Conservation (phyloP, 2,113 vertebrate genomes). For the Alethe castanea region DNA sequence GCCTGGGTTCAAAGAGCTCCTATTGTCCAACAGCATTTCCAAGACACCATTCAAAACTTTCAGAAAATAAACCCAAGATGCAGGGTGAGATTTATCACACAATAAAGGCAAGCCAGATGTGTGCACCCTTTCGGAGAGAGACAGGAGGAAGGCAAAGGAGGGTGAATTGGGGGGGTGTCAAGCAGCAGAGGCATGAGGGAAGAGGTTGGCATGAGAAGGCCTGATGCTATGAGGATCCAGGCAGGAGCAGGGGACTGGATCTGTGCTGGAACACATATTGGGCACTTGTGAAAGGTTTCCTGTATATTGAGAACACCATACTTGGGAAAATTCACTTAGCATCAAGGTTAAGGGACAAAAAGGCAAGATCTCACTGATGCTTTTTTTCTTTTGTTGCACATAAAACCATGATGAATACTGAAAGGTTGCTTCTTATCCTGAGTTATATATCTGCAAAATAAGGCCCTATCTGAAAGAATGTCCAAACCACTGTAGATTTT, state of each 20-base stretch:
- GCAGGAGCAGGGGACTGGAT: not conserved
- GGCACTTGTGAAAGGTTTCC: not conserved
- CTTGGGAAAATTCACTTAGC: not conserved
- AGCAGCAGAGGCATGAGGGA: not conserved
- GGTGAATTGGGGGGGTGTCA: not conserved
- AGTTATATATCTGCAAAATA: not conserved
- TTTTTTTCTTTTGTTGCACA: not conserved
- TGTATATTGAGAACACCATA: not conserved
- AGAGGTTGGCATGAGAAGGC: not conserved
- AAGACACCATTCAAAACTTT: slow-evolving; percentile 62
- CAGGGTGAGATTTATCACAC: slow-evolving; percentile 62
- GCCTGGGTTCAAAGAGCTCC: slow-evolving; percentile 48
- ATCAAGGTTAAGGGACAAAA: not conserved
- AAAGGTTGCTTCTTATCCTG: not conserved
- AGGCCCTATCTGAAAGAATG: not conserved
- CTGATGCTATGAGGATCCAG: not conserved
- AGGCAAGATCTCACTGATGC: not conserved
- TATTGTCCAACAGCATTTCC: slow-evolving; percentile 60
- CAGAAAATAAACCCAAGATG: slow-evolving; percentile 65
- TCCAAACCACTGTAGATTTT: slow-evolving; percentile 1
- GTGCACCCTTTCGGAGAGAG: not conserved
- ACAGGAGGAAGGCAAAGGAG: not conserved
- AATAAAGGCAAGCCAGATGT: slow-evolving; percentile 41
- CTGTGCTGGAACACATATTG: not conserved
- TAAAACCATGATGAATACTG: not conserved